Evolutionary conservation across 1,140 invertebrate species (phyloP), one percentile per base, ranked within the genome.

Genomic region (Sweltsa coloradensis): DNA sequence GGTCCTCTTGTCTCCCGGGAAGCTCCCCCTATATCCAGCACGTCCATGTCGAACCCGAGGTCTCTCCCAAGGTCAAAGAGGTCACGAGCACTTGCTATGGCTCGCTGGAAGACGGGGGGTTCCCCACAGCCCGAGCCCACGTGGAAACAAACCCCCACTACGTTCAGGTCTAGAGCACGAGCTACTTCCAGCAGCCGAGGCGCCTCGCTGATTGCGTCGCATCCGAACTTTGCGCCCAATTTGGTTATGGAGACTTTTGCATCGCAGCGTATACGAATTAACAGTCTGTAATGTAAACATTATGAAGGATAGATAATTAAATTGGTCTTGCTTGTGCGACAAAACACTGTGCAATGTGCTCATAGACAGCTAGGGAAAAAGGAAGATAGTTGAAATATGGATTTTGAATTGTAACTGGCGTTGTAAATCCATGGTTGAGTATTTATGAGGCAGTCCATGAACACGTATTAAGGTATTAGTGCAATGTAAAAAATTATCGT

Each of bases 211-310:
- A 75, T 67, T 1, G 84, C 78, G 64, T 93, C 82, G 65, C 88
- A 93, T 19, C 95, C 95, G 70, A 96, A 99, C 69, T 99, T 98
- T 67, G 92, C 84, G 25, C 93, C 91, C 26, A 98, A 73, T 51
- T 79, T 82, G 63, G 90, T 97, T 60, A 89, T 85, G 1, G 91
- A 85, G 41, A 79, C 73, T 60, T 78, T 76, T 50, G 91, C 90
- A 61, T 93, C 89, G 54, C 86, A 91, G 45, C 89, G 80, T 60
- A 99, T 95, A 41, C 94, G 84, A 26, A 98, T 70, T 23, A 98
- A 83, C 61, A 98, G 64, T 56, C 84, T 88, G 52, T 13, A 57
- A 34, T 13, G n/a, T n/a, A n/a, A n/a, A n/a, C n/a, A n/a, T n/a
- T n/a, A n/a, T n/a, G n/a, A n/a, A n/a, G n/a, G n/a, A n/a, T n/a